These are phyloP conservation scores for Nematopogon swammerdamellus DNA, from an alignment of 2,888 invertebrate species.

Conservation along the genomic window DNA sequence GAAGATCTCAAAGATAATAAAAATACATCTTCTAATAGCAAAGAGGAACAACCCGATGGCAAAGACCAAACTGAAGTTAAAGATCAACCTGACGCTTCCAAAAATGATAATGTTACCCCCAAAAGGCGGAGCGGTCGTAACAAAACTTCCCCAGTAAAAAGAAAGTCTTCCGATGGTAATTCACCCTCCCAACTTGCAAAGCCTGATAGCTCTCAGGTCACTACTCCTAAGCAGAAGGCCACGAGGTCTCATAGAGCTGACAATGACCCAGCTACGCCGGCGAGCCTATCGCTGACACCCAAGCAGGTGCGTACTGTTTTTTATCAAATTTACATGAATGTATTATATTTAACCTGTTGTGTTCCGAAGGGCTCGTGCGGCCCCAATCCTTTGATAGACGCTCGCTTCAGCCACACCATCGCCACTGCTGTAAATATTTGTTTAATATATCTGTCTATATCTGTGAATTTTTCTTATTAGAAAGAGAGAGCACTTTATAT, in stretches of 20 bases:
- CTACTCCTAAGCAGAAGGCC: constrained; percentile 7
- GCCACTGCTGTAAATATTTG: too few relatives aligned
- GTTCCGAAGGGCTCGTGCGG: too few relatives aligned
- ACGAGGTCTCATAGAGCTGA: constrained; percentile 2
- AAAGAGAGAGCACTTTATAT: constrained; percentile 1
- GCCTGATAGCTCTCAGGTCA: constrained; percentile 2
- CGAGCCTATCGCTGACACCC: constrained; percentile 24
- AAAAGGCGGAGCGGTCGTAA: constrained; percentile 19
- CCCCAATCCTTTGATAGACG: too few relatives aligned
- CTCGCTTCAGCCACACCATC: too few relatives aligned
- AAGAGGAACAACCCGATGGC: constrained; percentile 1
- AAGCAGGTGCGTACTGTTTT: constrained; percentile 20
- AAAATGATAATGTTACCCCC: constrained; percentile 17
- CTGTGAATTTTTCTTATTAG: too few relatives aligned
- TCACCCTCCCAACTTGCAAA: neutral
- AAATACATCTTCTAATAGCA: too few relatives aligned
- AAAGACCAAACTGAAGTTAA: neutral
- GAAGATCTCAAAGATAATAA: neutral
- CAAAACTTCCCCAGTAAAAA: neutral
- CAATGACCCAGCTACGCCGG: neutral
- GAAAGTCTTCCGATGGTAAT: neutral
- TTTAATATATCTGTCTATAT: too few relatives aligned
- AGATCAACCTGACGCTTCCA: constrained; percentile 2
- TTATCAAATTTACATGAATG: too few relatives aligned
- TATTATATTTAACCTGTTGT: too few relatives aligned